These are phyloP conservation scores for Numenius arquata DNA, from an alignment of 2,113 vertebrate genomes.

Conservation along the genomic window DNA sequence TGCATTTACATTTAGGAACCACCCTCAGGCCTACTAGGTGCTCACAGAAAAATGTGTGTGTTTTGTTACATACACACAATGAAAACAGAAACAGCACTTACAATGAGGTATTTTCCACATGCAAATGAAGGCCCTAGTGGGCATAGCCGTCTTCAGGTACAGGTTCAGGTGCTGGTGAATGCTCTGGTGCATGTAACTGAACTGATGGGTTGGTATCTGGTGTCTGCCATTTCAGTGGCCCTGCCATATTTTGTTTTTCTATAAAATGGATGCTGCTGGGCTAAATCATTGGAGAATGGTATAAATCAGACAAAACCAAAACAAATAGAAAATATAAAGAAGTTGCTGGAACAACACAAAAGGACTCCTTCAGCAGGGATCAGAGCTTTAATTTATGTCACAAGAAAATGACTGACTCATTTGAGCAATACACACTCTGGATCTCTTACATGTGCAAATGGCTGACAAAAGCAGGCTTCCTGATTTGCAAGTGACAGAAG, in stretches of 20 bases:
- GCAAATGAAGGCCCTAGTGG: not conserved
- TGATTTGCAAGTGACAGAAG: not conserved
- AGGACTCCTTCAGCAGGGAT: not conserved
- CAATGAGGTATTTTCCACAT: not conserved
- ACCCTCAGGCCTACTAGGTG: not conserved
- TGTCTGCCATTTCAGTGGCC: not conserved
- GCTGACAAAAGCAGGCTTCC: not conserved
- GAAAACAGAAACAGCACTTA: not conserved
- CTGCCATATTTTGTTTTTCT: not conserved
- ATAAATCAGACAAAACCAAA: not conserved
- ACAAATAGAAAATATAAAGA: not conserved
- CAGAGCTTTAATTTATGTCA: not conserved
- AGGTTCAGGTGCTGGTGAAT: not conserved
- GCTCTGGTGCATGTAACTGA: not conserved
- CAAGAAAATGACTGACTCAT: not conserved
- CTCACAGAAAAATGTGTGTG: not conserved
- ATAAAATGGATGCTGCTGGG: not conserved
- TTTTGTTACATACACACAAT: not conserved
- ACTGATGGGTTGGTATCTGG: not conserved
- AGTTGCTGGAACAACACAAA: not conserved
- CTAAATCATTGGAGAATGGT: not conserved
- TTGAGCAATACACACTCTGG: not conserved
- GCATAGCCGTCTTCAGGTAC: not conserved
- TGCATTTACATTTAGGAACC: not conserved
- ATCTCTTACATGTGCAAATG: not conserved